These are phyloP conservation scores for Panurus biarmicus DNA, from an alignment of 2,113 vertebrate species.

Conservation along the genomic window DNA sequence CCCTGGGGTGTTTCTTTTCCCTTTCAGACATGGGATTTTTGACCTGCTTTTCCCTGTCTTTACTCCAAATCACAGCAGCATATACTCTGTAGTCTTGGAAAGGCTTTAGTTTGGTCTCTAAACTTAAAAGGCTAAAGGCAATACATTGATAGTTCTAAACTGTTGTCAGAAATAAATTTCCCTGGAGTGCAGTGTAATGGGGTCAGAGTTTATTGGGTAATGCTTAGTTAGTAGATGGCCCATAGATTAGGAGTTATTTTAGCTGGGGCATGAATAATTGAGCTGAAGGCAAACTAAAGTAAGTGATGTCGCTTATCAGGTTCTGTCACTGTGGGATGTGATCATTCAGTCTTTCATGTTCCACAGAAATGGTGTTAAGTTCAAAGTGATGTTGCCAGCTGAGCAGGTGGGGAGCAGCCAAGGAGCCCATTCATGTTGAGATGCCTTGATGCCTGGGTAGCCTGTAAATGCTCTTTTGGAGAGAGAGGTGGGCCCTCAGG, in stretches of 20 bases:
- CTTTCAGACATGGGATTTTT: neutral
- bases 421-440: neutral
- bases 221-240: neutral
- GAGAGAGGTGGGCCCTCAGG: neutral
- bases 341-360: neutral
- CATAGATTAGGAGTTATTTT: conserved; percentile 13
- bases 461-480: neutral
- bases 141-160: neutral
- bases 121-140: neutral
- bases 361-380: neutral
- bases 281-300: neutral
- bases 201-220: conserved; percentile 33
- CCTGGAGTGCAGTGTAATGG: neutral
- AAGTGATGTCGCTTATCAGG: neutral
- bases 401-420: neutral
- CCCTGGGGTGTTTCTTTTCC: neutral
- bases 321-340: neutral
- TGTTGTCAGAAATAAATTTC: conserved; percentile 11
- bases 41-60: neutral
- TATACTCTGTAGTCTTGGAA: neutral
- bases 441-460: neutral
- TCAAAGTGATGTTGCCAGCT: neutral
- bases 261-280: neutral
- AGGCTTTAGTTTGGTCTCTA: neutral
- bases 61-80: neutral